These are phyloP conservation scores for Mechanitis messenoides DNA, from an alignment of 2,888 invertebrate species.

Conservation along the genomic window DNA sequence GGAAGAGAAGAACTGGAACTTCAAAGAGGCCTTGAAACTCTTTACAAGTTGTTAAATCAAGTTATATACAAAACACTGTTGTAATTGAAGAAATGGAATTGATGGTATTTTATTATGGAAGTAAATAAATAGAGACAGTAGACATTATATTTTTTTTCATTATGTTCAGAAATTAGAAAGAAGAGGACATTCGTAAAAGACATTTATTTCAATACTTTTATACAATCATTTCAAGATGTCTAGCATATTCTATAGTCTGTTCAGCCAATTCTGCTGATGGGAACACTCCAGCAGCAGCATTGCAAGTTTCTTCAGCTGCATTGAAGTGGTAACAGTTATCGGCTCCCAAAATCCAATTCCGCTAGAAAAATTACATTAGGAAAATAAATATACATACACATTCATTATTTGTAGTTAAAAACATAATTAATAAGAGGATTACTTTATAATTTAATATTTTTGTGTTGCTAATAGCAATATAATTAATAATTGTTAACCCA, in stretches of 20 bases:
- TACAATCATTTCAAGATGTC: constrained; percentile 99
- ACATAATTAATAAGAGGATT: no score
- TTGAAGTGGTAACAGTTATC: constrained; percentile 90
- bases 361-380: constrained; percentile 56
- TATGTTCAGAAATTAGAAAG: neutral
- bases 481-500: no score
- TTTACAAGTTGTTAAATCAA: constrained; percentile 48
- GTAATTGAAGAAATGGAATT: constrained; percentile 17
- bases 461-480: no score
- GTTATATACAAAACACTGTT: constrained; percentile 40
- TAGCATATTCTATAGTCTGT: constrained; percentile 97
- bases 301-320: constrained; percentile 82
- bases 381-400: no score
- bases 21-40: constrained; percentile 57
- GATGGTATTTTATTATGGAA: neutral
- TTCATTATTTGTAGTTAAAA: no score
- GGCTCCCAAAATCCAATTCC: constrained; percentile 87
- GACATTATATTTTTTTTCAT: neutral
- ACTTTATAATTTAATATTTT: no score
- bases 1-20: constrained; percentile 79
- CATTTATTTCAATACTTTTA: constrained; percentile 62
- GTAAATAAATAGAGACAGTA: neutral
- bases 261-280: constrained; percentile 94
- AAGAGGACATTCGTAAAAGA: neutral
- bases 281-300: constrained; percentile 77